Conservation (phyloP, 2,113 vertebrate genomes). For the Tenebrosternarchus preto region DNA sequence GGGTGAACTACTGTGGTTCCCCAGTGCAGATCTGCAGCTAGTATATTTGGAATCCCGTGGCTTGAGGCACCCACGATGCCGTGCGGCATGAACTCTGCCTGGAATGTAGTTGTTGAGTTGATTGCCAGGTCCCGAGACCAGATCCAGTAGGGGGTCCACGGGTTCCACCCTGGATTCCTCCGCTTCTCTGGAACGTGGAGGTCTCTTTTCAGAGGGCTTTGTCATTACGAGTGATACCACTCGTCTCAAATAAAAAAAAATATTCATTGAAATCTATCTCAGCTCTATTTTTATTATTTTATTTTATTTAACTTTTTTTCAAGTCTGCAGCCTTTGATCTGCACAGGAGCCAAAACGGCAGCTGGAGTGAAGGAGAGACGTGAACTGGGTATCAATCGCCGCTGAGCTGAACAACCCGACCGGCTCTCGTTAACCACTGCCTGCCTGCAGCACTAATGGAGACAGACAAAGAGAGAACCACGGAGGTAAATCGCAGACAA, state of each 20-base stretch:
- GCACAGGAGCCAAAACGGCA: constrained; percentile 24
- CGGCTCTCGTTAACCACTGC: not conserved
- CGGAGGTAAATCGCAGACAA: not conserved
- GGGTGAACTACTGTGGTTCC: not conserved
- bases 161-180: not conserved
- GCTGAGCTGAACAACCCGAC: constrained; percentile 2
- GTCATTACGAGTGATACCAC: constrained; percentile 18
- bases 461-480: not conserved
- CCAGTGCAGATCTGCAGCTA: constrained; percentile 22
- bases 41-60: constrained; percentile 21
- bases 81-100: constrained; percentile 24
- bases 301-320: too few species aligned
- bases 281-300: constrained; percentile 41
- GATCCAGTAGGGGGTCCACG: not conserved
- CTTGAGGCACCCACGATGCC: not conserved
- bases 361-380: constrained; percentile 9
- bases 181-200: not conserved
- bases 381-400: constrained; percentile 23
- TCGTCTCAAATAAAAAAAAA: constrained; percentile 42
- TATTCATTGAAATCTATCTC: constrained; percentile 45
- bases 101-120: constrained; percentile 28
- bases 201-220: constrained; percentile 19
- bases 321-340: constrained; percentile 47
- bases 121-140: constrained; percentile 6
- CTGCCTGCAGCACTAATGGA: not conserved